These are phyloP conservation scores for Enteromius thamalakanensis DNA, from an alignment of 2,797 vertebrate genomes.

Conservation along the genomic window DNA sequence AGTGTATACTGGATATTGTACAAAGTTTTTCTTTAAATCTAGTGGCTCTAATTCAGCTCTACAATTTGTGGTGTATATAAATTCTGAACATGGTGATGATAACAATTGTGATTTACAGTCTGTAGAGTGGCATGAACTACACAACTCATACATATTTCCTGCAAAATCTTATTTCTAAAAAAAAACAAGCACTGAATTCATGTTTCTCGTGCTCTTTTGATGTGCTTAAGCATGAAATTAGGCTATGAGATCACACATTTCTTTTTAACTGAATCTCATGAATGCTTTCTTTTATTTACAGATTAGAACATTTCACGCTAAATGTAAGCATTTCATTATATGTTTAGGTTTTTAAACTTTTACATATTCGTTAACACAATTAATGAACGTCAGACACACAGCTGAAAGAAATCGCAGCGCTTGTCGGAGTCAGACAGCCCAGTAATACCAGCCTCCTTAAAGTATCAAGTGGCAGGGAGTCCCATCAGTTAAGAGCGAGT, in stretches of 20 bases:
- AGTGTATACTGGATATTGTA: background rate
- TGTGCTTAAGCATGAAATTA: background rate
- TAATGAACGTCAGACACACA: conserved; percentile 5
- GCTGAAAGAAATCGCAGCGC: conserved; percentile 6
- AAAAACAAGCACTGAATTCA: background rate
- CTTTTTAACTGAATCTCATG: background rate
- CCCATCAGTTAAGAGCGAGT: conserved; percentile 56
- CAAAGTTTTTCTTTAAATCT: background rate
- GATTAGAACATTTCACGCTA: background rate
- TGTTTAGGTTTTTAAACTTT: background rate
- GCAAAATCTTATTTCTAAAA: background rate
- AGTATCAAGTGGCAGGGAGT: conserved; percentile 46
- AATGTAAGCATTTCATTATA: background rate
- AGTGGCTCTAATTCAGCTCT: too few species aligned
- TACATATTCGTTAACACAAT: background rate
- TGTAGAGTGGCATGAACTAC: background rate
- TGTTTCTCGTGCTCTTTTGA: background rate
- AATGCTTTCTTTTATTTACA: background rate
- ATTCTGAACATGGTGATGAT: background rate
- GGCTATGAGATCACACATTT: background rate
- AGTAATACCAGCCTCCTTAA: conserved; percentile 42
- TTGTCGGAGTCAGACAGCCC: conserved; percentile 30
- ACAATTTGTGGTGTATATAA: background rate
- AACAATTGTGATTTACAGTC: background rate
- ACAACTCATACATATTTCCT: background rate